A percentile compares a stretch with the other conserved stretches of the same genome.
Evolutionary conservation across 2,797 vertebrate species (phyloP).

Genomic region (Distichodus sexfasciatus): DNA sequence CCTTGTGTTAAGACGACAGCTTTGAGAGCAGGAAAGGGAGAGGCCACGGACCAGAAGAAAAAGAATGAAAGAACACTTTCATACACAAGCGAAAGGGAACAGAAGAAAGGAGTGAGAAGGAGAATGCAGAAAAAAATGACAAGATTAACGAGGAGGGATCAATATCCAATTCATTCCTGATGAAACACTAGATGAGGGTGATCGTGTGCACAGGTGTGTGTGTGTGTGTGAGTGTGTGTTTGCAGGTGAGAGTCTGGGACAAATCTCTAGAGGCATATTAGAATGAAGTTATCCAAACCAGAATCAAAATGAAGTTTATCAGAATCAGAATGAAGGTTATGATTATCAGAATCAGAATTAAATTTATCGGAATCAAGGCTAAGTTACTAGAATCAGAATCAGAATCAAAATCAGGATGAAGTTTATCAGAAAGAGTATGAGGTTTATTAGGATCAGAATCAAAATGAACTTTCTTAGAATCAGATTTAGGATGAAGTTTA

Average conservation of each 20-base stretch:
- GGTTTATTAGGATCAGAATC: no score
- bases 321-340: no score
- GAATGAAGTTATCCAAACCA: no score
- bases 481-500: no score
- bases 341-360: no score
- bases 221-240: background rate
- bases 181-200: background rate
- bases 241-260: background rate
- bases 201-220: slow-evolving; percentile 10
- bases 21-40: slow-evolving; percentile 40
- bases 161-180: slow-evolving; percentile 14
- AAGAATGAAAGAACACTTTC: slow-evolving; percentile 46
- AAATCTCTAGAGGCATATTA: background rate
- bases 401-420: no score
- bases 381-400: no score
- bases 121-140: slow-evolving; percentile 11
- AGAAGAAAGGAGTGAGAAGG: background rate
- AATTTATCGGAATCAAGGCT: no score
- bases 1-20: slow-evolving; percentile 15
- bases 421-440: no score
- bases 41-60: slow-evolving; percentile 26
- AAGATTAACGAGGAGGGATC: slow-evolving; percentile 36
- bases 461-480: no score
- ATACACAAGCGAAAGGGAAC: slow-evolving; percentile 9
- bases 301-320: no score